phyloP scores from a whole-genome alignment of 2,888 invertebrate species.

The Brachyopa scutellaris region DNA sequence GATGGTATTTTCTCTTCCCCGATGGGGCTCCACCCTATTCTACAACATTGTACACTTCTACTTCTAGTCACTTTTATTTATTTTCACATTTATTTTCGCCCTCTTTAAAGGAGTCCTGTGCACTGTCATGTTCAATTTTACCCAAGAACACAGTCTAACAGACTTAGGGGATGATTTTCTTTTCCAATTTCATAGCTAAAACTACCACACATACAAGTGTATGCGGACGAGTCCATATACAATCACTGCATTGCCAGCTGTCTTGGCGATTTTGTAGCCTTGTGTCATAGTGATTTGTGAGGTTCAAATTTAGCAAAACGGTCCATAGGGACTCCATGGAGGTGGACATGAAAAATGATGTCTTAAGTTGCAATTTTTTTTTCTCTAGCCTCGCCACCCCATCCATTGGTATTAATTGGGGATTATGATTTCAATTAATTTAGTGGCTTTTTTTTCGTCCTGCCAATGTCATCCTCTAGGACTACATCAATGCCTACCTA shows the following conservation, averaged over 20 bases:
- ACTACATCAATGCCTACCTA: neutral
- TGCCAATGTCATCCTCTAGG: neutral
- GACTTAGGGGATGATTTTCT: conserved; percentile 9
- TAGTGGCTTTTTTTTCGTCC: conserved; percentile 1
- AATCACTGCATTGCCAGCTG: conserved; percentile 46
- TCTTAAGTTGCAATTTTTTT: neutral
- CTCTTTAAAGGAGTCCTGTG: conserved; percentile 29
- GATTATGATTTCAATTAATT: conserved; percentile 42
- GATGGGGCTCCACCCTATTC: neutral
- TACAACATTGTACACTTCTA: neutral
- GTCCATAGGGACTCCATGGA: conserved; percentile 15
- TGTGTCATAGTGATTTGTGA: conserved; percentile 63
- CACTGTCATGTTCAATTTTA: conserved; percentile 56
- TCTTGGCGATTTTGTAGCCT: conserved; percentile 39
- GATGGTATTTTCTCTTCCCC: neutral
- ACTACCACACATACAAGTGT: neutral
- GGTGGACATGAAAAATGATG: conserved; percentile 44
- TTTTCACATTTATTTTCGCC: conserved; percentile 15
- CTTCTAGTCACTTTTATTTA: conserved; percentile 12
- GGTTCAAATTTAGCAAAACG: conserved; percentile 56
- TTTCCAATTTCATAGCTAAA: neutral
- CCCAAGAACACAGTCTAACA: neutral
- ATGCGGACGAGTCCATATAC: too few relatives aligned
- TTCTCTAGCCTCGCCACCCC: neutral
- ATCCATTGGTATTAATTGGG: conserved; percentile 23